These are phyloP conservation scores for Pachycephus smyrnensis DNA, from an alignment of 2,888 invertebrate species.

Conservation along the genomic window DNA sequence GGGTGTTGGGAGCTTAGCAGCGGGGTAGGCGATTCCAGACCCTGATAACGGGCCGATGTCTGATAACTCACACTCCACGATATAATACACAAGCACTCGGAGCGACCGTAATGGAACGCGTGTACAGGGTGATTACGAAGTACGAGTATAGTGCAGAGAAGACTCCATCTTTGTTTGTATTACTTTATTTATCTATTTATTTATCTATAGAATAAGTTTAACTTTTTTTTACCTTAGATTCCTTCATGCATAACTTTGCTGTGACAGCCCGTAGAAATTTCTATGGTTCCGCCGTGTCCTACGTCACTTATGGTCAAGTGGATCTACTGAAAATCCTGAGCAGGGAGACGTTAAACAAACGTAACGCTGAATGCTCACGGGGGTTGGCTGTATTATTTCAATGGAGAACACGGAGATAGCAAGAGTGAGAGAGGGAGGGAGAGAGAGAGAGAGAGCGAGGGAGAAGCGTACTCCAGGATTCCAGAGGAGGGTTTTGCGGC, in stretches of 20 bases:
- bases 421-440: not conserved
- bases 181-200: constrained; percentile 6
- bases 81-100: constrained; percentile 51
- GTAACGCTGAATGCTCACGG: constrained; percentile 1
- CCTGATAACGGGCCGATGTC: constrained; percentile 59
- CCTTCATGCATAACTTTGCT: too few relatives aligned
- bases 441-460: not conserved
- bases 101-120: constrained; percentile 12
- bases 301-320: too few relatives aligned
- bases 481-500: constrained; percentile 53
- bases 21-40: constrained; percentile 57
- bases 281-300: too few relatives aligned
- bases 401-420: not conserved
- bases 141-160: constrained; percentile 16
- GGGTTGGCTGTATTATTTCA: not conserved
- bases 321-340: not conserved
- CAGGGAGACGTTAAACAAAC: not conserved
- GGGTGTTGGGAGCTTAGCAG: constrained; percentile 50
- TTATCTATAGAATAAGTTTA: not conserved
- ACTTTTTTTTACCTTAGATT: too few relatives aligned
- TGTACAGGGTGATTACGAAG: constrained; percentile 41
- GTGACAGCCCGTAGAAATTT: too few relatives aligned
- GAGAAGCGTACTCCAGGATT: constrained; percentile 1
- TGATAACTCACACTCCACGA: constrained; percentile 63
- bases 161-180: constrained; percentile 27